Base-by-base conservation (phyloP, 1,140 invertebrate genomes). In the Metopolophium dirhodum region DNA sequence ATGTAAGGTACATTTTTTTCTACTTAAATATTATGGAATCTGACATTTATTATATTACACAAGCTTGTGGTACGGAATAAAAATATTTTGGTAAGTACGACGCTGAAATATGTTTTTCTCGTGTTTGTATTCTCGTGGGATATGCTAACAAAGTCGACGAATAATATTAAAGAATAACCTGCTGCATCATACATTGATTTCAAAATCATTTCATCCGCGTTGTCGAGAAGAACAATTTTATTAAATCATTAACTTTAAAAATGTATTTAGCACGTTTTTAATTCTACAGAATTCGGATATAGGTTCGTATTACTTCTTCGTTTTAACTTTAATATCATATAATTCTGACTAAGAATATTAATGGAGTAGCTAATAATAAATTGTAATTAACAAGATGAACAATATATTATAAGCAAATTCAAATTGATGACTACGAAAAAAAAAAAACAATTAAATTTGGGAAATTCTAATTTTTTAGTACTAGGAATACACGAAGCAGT, bases 51-150 rank as follows among this genome's bases (percentile, higher is more conserved):
- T 87, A 49, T n/a, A 49, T 87, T 87, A 87, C 30, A 35, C 30
- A n/a, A 30, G 86, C 45, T 49, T 49, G 86, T 14, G 86, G 85
- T n/a, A n/a, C 26, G 7, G 85, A 86, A 86, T 86, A 47, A 30
- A 30, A 45, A 86, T 86, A 86, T 86, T 86, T 86, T 47, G 3
- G 41, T 86, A 47, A 47, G 45, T 49, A 87, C 45, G 18, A 49
- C 30, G 45, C 26, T n/a, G 86, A 87, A 87, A 87, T 87, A 87
- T 87, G 45, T 87, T 49, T 87, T 87, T 87, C 26, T 87, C 47
- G 14, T n/a, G 86, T 49, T 49, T 49, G 45, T 30, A n/a, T 49
- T 47, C 45, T 47, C 45, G 18, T n/a, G 86, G 86, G 86, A 87
- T 47, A n/a, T 49, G 86, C 86, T 87, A 87, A 87, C 8, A 87